A percentile compares a stretch with the other conserved stretches of the same genome.
These are phyloP conservation scores for Sarcophaga variegata DNA, from an alignment of 2,888 invertebrate species.

Conservation along the genomic window DNA sequence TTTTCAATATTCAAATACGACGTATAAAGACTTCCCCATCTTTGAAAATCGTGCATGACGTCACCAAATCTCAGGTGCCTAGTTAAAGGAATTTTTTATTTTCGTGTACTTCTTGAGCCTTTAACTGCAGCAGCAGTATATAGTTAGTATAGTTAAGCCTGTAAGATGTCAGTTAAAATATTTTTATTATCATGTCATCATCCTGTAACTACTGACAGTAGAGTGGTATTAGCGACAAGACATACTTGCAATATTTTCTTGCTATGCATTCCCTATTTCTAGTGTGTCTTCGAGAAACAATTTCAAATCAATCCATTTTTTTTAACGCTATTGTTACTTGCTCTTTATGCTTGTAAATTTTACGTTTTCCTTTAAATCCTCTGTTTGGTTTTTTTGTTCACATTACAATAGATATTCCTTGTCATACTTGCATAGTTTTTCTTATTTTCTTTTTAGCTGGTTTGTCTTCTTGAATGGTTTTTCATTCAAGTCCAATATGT, in stretches of 20 bases:
- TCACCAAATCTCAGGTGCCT: too few relatives aligned
- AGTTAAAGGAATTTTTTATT: background rate
- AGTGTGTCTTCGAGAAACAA: too few relatives aligned
- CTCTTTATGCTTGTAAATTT: constrained; percentile 21
- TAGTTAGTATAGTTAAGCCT: background rate
- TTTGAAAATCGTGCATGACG: too few relatives aligned
- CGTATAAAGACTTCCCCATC: too few relatives aligned
- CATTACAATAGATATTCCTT: background rate
- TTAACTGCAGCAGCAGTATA: background rate
- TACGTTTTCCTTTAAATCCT: background rate
- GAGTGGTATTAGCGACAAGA: background rate
- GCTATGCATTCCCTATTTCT: too few relatives aligned
- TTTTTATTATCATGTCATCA: constrained; percentile 28
- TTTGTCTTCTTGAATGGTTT: background rate
- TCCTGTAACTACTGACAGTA: background rate
- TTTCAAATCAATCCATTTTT: constrained; percentile 31
- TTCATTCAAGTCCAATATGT: too few relatives aligned
- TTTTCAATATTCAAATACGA: too few relatives aligned
- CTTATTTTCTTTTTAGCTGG: constrained; percentile 18
- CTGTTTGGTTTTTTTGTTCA: background rate
- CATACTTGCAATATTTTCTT: constrained; percentile 23
- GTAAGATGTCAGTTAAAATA: background rate
- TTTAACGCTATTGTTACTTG: constrained; percentile 30
- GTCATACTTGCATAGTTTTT: constrained; percentile 23
- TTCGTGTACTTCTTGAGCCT: background rate